Conservation (phyloP, 2,888 invertebrate species). For the Drosophila nigritarsus region DNA sequence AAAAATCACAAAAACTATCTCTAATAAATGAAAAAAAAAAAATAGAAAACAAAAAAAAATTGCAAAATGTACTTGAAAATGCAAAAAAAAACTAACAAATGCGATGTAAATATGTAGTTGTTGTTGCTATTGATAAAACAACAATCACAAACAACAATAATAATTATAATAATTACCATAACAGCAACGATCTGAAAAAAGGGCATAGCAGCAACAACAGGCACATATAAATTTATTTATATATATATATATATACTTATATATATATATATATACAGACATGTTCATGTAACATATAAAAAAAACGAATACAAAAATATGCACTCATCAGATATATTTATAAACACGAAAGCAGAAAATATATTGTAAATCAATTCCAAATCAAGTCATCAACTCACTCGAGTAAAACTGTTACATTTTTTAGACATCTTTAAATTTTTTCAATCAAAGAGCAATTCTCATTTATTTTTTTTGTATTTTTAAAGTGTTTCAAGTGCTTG, state of each 20-base stretch:
- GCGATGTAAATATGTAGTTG: conserved; percentile 78
- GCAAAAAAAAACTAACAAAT: conserved; percentile 65
- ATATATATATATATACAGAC: conserved; percentile 21
- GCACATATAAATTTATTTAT: conserved; percentile 43
- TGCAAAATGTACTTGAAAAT: conserved; percentile 56
- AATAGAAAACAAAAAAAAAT: conserved; percentile 49
- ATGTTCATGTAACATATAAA: conserved; percentile 25
- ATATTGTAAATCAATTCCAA: conserved; percentile 28
- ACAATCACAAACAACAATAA: conserved; percentile 25
- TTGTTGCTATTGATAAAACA: conserved; percentile 53
- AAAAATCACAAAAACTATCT: conserved; percentile 23
- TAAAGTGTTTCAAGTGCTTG: conserved; percentile 35
- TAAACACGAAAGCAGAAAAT: conserved; percentile 24
- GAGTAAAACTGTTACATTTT: conserved; percentile 32
- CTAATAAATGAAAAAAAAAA: conserved; percentile 19
- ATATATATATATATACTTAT: conserved; percentile 17
- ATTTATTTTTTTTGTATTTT: conserved; percentile 22
- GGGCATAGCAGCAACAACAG: conserved; percentile 51
- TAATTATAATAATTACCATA: conserved; percentile 23
- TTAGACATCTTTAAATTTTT: conserved; percentile 18
- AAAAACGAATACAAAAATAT: conserved; percentile 25
- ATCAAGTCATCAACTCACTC: conserved; percentile 35
- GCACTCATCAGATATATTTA: conserved; percentile 29
- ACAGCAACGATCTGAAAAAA: conserved; percentile 18
- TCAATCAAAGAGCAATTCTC: conserved; percentile 3